phyloP scores from a whole-genome alignment of 1,140 invertebrate genomes.

The Drosophila orena region DNA sequence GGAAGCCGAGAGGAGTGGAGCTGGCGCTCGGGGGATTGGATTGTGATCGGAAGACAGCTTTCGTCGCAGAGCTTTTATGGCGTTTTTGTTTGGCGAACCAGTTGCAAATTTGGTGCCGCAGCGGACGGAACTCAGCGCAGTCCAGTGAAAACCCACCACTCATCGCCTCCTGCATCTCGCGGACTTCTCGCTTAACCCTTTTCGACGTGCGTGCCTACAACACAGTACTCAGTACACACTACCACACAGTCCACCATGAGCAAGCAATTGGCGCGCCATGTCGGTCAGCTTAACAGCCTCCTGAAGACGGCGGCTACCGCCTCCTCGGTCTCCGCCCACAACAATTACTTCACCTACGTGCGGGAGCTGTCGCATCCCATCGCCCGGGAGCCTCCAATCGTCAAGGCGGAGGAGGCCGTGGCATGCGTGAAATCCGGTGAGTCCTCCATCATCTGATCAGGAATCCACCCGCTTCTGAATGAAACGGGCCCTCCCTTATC shows the following conservation, averaged over 20 bases:
- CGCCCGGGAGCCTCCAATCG: constrained; percentile 85
- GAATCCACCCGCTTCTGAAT: too few relatives aligned
- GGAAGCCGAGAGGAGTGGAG: neutral
- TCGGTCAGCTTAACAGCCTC: constrained; percentile 46
- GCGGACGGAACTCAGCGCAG: constrained; percentile 12
- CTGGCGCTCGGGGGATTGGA: neutral
- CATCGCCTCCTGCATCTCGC: constrained; percentile 7
- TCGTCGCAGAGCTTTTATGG: constrained; percentile 29
- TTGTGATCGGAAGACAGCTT: constrained; percentile 28
- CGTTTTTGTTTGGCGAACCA: constrained; percentile 10
- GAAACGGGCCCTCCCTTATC: neutral
- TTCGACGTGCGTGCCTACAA: constrained; percentile 5
- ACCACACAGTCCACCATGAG: constrained; percentile 49
- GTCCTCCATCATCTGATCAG: constrained; percentile 2
- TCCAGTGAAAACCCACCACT: constrained; percentile 3
- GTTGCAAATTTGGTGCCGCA: constrained; percentile 42
- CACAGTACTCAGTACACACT: neutral
- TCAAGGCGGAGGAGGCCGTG: constrained; percentile 85
- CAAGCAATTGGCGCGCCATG: constrained; percentile 55
- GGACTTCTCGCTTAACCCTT: constrained; percentile 8
- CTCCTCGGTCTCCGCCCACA: constrained; percentile 46
- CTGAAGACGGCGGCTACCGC: constrained; percentile 29
- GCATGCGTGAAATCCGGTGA: constrained; percentile 87
- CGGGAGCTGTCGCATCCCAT: constrained; percentile 86
- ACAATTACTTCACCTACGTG: constrained; percentile 86